Evolutionary conservation across 2,797 vertebrate genomes (phyloP).

Genomic region (Iguana delicatissima): DNA sequence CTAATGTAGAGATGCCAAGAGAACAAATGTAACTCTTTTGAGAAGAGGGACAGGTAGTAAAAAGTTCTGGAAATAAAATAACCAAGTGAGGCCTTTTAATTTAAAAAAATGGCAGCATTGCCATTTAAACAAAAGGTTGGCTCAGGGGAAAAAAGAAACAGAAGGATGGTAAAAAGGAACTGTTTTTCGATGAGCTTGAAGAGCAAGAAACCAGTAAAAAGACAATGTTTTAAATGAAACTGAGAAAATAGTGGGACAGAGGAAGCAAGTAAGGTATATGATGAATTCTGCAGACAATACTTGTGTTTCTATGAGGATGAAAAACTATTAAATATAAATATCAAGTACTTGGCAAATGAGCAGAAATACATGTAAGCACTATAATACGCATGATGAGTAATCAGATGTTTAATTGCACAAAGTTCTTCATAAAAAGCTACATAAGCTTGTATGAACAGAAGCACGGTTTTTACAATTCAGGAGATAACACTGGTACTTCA

Average conservation of each 20-base stretch:
- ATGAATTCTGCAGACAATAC: background rate
- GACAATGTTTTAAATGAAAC: background rate
- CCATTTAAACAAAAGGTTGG: background rate
- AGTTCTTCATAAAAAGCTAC: background rate
- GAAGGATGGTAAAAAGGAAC: background rate
- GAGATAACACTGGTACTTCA: background rate
- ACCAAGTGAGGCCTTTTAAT: background rate
- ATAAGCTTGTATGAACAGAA: background rate
- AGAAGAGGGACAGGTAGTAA: background rate
- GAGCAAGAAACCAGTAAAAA: background rate
- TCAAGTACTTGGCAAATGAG: conserved; percentile 4
- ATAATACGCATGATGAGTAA: conserved; percentile 21
- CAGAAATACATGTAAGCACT: background rate
- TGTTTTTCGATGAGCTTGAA: background rate
- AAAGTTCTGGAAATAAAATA: background rate
- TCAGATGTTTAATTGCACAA: background rate
- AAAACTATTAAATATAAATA: background rate
- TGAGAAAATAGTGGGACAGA: background rate
- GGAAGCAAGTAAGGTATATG: background rate
- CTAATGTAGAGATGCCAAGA: background rate
- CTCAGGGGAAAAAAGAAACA: background rate
- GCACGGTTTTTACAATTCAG: background rate
- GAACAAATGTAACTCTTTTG: background rate
- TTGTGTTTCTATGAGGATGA: background rate
- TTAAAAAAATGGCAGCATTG: background rate